Evolutionary conservation across 2,113 vertebrate genomes (phyloP), one percentile per base, ranked within the genome.

Genomic region (Pseudorectes ferrugineus): DNA sequence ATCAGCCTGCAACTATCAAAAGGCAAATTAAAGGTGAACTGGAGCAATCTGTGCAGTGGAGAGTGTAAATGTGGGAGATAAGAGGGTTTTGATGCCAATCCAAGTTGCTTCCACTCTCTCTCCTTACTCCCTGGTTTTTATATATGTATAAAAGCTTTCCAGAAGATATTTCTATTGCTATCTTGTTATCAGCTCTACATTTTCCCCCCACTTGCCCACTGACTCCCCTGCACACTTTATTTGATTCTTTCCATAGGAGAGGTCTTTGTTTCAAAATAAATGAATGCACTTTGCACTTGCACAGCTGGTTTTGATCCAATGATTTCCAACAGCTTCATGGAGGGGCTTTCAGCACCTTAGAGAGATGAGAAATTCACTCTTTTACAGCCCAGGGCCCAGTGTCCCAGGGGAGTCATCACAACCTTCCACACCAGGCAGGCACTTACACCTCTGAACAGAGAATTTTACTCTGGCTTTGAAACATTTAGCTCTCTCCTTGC

Each of bases 1-100:
- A 83, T 97, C 97, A 96, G 82, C 86, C 92, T 81, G 62, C 85
- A 85, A 72, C 25, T 33, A 91, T 91, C 96, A 96, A 48, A 97
- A 98, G 96, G 96, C 92, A 97, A 97, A 96, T 96, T 95, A 97
- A 96, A 98, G 96, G 97, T 97, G 95, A 98, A 92, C 72, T 18
- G 35, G 87, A 92, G 91, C 65, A 93, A 90, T 93, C 67, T 90
- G 90, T 77, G 72, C 79, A 71, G 46, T 82, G 67, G 67, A 90
- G 88, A 92, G 89, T 76, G 77, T 58, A 77, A 72, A 82, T 92
- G 83, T 62, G 48, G 87, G 61, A 63, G 89, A 86, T 70, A 89
- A 91, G 91, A 78, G 35, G 24, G 63, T 49, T 84, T 31, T 78
- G 92, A 82, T 9, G 58, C 76, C 65, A 77, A 18, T 85, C 76